Base-by-base conservation (phyloP, 1,140 invertebrate genomes). In the Scylla paramamosain region DNA sequence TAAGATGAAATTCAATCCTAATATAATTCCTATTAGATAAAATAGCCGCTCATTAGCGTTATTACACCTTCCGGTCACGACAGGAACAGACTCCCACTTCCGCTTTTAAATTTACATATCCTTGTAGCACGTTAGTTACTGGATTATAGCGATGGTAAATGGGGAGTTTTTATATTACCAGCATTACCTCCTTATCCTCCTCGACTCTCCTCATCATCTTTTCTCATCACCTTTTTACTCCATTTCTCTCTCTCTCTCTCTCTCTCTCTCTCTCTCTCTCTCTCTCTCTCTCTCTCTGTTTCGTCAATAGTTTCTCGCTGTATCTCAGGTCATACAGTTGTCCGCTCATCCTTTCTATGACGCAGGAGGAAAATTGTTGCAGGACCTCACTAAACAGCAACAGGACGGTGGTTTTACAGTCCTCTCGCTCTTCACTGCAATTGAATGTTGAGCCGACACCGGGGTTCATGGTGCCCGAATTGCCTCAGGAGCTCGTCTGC, bases 251-350 rank as follows among this genome's bases (percentile, higher is more conserved):
- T 87, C 1, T 82, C 83, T 84, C 83, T 84, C 83, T 84, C 83
- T 84, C 83, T 84, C 83, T 84, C 83, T 84, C 83, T 84, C 83
- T 84, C 83, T 84, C 31, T 25, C 25, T 25, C 31, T 84, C 25
- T 8, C 25, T 84, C 25, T 28, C 0, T 28, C n/a, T 84, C 31
- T 84, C 28, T 6, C 28, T 84, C 83, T 29, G 1, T 28, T 28
- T 84, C 83, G 0, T 28, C 31, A n/a, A 0, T 20, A n/a, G 10
- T 84, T 25, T 84, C 25, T 84, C 31, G 28, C 83, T 0, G 12
- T 10, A 84, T 29, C 83, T 20, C n/a, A 84, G 16, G 1, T 84
- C 25, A 12, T 0, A 59, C 10, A 59, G 10, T 12, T 59, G 12
- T 59, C 52, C 10, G 1, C 12, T 59, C 12, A 20, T 59, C 16